A percentile compares a stretch with the other conserved stretches of the same genome.
These are phyloP conservation scores for Jaculus jaculus DNA, from an alignment of 2,113 vertebrate species.

Conservation along the genomic window DNA sequence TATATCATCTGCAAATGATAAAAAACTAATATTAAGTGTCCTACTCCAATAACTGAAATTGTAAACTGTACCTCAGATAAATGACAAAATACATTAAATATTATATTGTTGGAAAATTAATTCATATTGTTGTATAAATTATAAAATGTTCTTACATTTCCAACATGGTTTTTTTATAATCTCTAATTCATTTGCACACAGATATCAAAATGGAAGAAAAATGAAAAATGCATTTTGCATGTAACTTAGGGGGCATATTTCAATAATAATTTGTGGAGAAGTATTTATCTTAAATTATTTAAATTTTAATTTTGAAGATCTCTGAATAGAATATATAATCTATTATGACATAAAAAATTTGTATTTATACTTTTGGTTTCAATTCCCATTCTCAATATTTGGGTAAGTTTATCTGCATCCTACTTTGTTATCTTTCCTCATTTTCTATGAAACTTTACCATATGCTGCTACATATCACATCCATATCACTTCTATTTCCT, in stretches of 20 bases:
- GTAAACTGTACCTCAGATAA: not conserved
- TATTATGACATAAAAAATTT: slow-evolving; percentile 18
- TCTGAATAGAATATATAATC: not conserved
- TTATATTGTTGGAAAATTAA: not conserved
- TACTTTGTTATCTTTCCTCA: not conserved
- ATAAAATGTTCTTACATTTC: not conserved
- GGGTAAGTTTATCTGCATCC: not conserved
- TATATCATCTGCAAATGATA: no score
- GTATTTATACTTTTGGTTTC: not conserved
- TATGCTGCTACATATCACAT: no score
- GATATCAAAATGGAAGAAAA: not conserved
- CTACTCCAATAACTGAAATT: not conserved
- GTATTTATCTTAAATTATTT: not conserved
- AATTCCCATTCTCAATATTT: not conserved
- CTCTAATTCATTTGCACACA: not conserved
- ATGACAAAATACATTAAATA: slow-evolving; percentile 4
- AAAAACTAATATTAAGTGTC: not conserved
- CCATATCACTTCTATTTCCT: not conserved
- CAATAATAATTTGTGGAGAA: not conserved
- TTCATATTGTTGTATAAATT: not conserved
- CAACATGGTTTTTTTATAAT: not conserved
- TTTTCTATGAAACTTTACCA: not conserved
- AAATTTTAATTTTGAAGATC: slow-evolving; percentile 3
- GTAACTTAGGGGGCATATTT: not conserved
- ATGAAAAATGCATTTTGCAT: not conserved